Conservation (phyloP, 2,888 invertebrate genomes). For the Polymixis lichenea region DNA sequence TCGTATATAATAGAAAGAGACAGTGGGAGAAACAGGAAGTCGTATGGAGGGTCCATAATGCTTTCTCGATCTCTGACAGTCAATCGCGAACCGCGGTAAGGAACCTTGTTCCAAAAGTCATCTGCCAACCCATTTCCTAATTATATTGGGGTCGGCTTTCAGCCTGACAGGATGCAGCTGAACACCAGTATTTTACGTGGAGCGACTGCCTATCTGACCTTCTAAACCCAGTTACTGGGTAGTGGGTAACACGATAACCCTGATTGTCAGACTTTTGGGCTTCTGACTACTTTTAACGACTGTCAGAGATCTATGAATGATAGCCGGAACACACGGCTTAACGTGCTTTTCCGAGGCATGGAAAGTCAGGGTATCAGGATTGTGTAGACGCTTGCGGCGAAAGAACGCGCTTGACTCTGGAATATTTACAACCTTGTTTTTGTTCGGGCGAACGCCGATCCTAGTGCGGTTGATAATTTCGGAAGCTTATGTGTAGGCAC, state of each 20-base stretch:
- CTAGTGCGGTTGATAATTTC: not conserved
- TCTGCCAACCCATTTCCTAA: not conserved
- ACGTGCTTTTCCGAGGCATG: too few species aligned
- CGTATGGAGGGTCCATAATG: too few species aligned
- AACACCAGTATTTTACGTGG: not conserved
- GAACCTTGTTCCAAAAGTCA: not conserved
- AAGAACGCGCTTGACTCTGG: not conserved
- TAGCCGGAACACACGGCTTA: not conserved
- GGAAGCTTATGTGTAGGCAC: not conserved
- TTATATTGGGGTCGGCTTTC: not conserved
- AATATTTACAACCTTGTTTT: not conserved
- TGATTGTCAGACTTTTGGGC: not conserved
- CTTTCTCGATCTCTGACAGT: too few species aligned
- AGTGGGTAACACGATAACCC: not conserved
- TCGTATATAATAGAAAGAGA: too few species aligned
- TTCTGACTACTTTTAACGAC: not conserved
- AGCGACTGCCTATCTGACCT: too few species aligned
- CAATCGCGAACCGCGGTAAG: too few species aligned
- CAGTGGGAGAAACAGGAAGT: too few species aligned
- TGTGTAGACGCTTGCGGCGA: not conserved
- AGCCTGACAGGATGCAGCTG: not conserved
- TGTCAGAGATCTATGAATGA: not conserved
- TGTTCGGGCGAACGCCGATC: not conserved
- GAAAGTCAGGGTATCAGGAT: too few species aligned
- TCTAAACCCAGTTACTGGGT: not conserved